Percentiles rank a stretch among this genome's conserved stretches.
These are phyloP conservation scores for Athrips mouffetella DNA, from an alignment of 2,888 invertebrate species.

Conservation along the genomic window DNA sequence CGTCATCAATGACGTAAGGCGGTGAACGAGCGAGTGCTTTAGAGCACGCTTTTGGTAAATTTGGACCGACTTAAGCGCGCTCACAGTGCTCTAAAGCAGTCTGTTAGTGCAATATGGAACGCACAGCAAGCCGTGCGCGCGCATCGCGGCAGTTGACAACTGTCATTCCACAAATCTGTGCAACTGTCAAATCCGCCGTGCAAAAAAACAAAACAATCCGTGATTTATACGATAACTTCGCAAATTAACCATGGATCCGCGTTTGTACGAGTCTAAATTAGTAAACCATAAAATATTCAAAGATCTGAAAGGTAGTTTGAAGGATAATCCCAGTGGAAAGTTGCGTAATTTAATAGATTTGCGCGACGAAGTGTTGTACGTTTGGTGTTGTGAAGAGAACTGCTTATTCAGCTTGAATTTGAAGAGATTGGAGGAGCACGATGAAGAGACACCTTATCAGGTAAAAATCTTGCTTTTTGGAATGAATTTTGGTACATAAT, in stretches of 20 bases:
- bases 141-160: neutral
- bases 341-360: slow-evolving; percentile 81
- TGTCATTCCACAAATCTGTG: neutral
- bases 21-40: no score
- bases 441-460: slow-evolving; percentile 79
- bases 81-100: no score
- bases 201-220: slow-evolving; percentile 7
- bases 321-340: slow-evolving; percentile 71
- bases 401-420: slow-evolving; percentile 81
- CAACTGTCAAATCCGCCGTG: slow-evolving; percentile 7
- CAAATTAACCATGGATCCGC: slow-evolving; percentile 71
- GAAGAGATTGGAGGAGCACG: slow-evolving; percentile 64
- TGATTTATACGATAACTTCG: neutral
- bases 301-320: slow-evolving; percentile 74
- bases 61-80: no score
- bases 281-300: slow-evolving; percentile 80
- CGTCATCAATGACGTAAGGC: no score
- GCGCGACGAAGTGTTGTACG: slow-evolving; percentile 82
- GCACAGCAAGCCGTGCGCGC: no score
- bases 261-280: slow-evolving; percentile 78
- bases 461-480: slow-evolving; percentile 47
- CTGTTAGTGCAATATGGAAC: no score
- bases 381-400: slow-evolving; percentile 82
- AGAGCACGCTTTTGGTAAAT: no score
- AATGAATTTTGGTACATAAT: neutral